phyloP scores from a whole-genome alignment of 1,140 invertebrate species.

The Idris sp. region DNA sequence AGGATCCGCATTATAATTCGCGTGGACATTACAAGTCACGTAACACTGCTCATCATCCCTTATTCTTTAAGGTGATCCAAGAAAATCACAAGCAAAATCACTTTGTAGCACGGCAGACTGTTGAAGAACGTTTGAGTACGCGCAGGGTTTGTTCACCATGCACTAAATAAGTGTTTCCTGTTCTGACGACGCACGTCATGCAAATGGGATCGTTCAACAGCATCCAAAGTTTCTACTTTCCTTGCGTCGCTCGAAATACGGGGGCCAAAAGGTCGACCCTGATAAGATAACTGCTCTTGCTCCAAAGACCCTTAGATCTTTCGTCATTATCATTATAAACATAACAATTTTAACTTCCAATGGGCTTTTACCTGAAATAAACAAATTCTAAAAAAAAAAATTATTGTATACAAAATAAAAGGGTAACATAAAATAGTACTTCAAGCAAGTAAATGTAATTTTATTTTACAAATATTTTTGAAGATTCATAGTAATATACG shows the following conservation, averaged over 20 bases:
- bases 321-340: background rate
- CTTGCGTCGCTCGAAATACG: slow-evolving; percentile 29
- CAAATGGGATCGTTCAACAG: slow-evolving; percentile 54
- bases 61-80: no score
- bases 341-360: no score
- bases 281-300: slow-evolving; percentile 60
- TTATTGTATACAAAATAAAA: no score
- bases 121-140: slow-evolving; percentile 30
- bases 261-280: slow-evolving; percentile 58
- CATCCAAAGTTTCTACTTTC: slow-evolving; percentile 62
- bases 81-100: no score
- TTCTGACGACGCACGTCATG: slow-evolving; percentile 45
- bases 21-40: slow-evolving; percentile 15
- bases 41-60: slow-evolving; percentile 37
- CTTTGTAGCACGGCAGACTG: no score
- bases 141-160: slow-evolving; percentile 54
- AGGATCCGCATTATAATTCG: slow-evolving; percentile 30
- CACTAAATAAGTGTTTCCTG: slow-evolving; percentile 65
- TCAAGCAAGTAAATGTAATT: no score
- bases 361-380: no score
- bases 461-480: no score
- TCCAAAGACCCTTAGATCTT: slow-evolving; percentile 50
- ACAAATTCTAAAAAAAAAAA: no score
- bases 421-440: no score
- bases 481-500: no score